Evolutionary conservation across 1,140 invertebrate genomes (phyloP).

Genomic region (Drosophila aff.): DNA sequence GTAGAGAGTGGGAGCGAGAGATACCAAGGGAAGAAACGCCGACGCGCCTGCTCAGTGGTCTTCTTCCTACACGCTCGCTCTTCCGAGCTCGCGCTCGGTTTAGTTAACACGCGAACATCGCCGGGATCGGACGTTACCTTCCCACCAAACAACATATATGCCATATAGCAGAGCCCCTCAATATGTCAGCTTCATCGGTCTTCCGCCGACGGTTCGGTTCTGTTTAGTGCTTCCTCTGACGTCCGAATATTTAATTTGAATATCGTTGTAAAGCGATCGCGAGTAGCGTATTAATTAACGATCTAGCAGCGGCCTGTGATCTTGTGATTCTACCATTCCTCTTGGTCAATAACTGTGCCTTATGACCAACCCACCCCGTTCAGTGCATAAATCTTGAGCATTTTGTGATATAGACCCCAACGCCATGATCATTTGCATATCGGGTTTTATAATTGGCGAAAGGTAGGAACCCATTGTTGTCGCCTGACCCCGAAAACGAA

Average conservation of each 20-base stretch:
- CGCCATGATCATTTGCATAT: conserved; percentile 89
- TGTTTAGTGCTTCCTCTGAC: conserved; percentile 57
- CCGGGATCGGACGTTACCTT: conserved; percentile 63
- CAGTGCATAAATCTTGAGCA: conserved; percentile 33
- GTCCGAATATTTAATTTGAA: conserved; percentile 55
- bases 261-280: conserved; percentile 50
- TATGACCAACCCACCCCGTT: conserved; percentile 17
- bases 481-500: conserved; percentile 52
- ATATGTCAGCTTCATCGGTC: conserved; percentile 5
- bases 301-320: conserved; percentile 25
- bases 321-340: conserved; percentile 51
- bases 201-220: conserved; percentile 24
- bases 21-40: conserved; percentile 7
- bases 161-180: neutral
- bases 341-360: conserved; percentile 50
- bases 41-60: conserved; percentile 47
- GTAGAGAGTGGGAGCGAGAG: neutral
- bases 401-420: conserved; percentile 37
- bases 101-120: conserved; percentile 76
- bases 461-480: conserved; percentile 84
- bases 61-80: conserved; percentile 25
- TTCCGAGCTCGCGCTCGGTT: conserved; percentile 58
- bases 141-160: conserved; percentile 5
- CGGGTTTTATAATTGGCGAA: conserved; percentile 88
- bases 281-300: conserved; percentile 30